Evolutionary conservation across 2,888 invertebrate species (phyloP).

Genomic region (Agapostemon virescens): DNA sequence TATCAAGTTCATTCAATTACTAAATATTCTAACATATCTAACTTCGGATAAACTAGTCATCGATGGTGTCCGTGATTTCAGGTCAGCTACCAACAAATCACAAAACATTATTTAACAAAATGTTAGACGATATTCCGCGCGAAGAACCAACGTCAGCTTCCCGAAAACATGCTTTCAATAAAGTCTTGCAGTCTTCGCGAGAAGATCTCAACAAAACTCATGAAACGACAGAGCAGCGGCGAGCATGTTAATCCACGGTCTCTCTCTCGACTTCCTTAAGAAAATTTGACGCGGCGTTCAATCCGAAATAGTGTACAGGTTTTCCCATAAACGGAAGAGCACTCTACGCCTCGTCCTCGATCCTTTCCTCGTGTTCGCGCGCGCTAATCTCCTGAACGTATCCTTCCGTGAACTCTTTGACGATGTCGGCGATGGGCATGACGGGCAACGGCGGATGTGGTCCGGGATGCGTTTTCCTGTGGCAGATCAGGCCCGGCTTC

Average conservation of each 20-base stretch:
- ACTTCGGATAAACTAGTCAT: not conserved
- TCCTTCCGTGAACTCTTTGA: slow-evolving; percentile 76
- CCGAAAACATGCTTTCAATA: not conserved
- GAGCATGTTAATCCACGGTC: not conserved
- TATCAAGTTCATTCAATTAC: too few relatives aligned
- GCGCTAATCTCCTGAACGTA: slow-evolving; percentile 63
- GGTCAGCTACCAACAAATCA: not conserved
- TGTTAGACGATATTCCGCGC: not conserved
- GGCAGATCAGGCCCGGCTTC: slow-evolving; percentile 78
- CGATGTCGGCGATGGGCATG: slow-evolving; percentile 79
- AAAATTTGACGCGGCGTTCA: not conserved
- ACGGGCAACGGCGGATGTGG: slow-evolving; percentile 78
- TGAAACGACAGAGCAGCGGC: too few relatives aligned
- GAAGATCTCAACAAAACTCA: too few relatives aligned
- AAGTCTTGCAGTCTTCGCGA: not conserved
- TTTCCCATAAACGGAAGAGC: not conserved
- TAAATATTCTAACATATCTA: too few relatives aligned
- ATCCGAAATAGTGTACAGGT: not conserved
- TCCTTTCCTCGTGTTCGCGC: slow-evolving; percentile 56
- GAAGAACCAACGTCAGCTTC: too few relatives aligned
- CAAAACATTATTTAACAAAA: not conserved
- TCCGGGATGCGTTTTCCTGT: slow-evolving; percentile 78
- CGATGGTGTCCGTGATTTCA: not conserved
- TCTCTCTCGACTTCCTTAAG: not conserved
- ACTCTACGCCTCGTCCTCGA: slow-evolving; percentile 58